phyloP scores from a whole-genome alignment of 2,113 vertebrate species.

The Syngnathus typhle region DNA sequence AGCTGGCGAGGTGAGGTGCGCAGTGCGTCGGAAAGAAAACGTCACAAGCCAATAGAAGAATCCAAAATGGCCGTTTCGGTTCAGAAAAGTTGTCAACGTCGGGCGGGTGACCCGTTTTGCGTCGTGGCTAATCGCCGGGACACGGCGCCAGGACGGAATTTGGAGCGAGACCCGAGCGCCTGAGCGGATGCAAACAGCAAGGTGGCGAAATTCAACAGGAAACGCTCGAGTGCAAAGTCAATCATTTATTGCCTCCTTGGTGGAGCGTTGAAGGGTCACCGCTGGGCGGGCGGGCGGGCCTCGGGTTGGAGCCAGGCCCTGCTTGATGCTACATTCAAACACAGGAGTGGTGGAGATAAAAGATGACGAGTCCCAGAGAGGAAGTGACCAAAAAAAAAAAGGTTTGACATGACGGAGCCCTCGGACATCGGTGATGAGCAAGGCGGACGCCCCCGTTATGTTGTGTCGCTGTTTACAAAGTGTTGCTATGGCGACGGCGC shows the following conservation, averaged over 20 bases:
- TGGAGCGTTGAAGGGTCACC: conserved; percentile 12
- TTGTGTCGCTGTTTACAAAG: neutral
- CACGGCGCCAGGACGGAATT: conserved; percentile 16
- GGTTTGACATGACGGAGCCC: conserved; percentile 26
- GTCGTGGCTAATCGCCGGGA: conserved; percentile 7
- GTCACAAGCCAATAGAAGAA: neutral
- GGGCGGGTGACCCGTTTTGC: conserved; percentile 19
- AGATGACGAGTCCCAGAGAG: conserved; percentile 9
- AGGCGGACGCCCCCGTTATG: conserved; percentile 2
- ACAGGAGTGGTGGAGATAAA: conserved; percentile 14
- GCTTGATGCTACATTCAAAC: conserved; percentile 27
- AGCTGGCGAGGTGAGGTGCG: conserved; percentile 34
- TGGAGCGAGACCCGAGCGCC: conserved; percentile 16
- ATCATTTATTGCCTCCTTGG: conserved; percentile 41
- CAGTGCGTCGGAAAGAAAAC: neutral
- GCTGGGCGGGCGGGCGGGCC: neutral
- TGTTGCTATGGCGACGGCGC: neutral
- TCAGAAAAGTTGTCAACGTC: conserved; percentile 22
- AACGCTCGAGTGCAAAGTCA: conserved; percentile 46
- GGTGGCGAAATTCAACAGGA: conserved; percentile 43
- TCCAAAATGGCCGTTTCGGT: neutral
- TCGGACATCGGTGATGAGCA: conserved; percentile 29
- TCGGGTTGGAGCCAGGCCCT: neutral
- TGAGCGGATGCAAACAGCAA: conserved; percentile 20
- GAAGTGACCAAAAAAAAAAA: conserved; percentile 28